Evolutionary conservation across 2,888 invertebrate species (phyloP), one percentile per base, ranked within the genome.

Genomic region (Subacronicta megacephala): DNA sequence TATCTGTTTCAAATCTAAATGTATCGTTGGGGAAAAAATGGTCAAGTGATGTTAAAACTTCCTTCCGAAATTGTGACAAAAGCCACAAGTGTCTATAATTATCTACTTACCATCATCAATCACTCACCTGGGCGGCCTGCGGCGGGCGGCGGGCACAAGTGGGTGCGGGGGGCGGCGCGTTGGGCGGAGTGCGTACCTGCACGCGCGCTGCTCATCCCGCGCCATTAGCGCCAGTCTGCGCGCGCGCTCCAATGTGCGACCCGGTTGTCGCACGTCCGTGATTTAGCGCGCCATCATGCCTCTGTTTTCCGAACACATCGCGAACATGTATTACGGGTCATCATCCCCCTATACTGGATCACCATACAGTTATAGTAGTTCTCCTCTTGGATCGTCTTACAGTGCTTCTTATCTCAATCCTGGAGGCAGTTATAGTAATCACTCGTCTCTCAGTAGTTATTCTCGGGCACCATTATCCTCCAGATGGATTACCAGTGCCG

Each of bases 251-350:
- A 67, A 44, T 58, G 65, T 57, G 74, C 62, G 80, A 69, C 72
- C 68, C 83, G 84, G 76, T 62, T 71, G 80, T 78, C 80, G 79
- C 82, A 78, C 75, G 77, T 62, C 62, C 74, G 81, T 74, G 68
- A 43, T 56, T 54, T 61, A 66, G 54, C 77, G 79, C 73, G 79
- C 53, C 52, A 87, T 67, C 60, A 96, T 96, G 96, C 96, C 96
- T 77, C 94, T 96, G 62, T 96, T 95, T 87, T 95, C 96, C 72
- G 96, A 96, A 81, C 95, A 96, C 64, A 95, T 96, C 73, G 95
- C 95, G 81, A 95, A 95, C 70, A 94, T 95, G 90, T 92, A 94
- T 85, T 95, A 92, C 80, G 90, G 94, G 81, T 93, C 93, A 69
- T 79, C 88, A 44, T 88, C 93, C 47, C 91, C 95, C 62, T 91